Percentiles rank a stretch among this genome's conserved stretches.
Evolutionary conservation across 1,140 invertebrate species (phyloP).

Genomic region (Cryptotermes secundus): DNA sequence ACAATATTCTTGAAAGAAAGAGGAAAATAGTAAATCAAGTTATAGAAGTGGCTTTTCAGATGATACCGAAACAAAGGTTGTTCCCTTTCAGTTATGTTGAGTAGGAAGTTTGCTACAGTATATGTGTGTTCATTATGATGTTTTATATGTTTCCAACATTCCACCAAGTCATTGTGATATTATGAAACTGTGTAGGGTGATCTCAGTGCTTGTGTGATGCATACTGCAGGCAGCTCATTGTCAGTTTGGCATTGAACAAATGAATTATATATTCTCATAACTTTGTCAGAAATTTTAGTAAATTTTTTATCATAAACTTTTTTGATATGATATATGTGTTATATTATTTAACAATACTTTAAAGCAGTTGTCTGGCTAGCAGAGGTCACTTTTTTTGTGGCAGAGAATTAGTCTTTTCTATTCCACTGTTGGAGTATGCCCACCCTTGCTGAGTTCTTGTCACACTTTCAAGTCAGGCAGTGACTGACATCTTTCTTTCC

Average conservation of each 20-base stretch:
- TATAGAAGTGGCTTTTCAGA: neutral
- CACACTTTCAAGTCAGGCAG: too few relatives aligned
- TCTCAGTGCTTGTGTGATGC: neutral
- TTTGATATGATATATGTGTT: conserved; percentile 3
- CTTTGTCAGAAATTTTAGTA: neutral
- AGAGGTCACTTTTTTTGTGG: neutral
- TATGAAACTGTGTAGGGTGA: neutral
- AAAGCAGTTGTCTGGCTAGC: neutral
- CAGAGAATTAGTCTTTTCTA: too few relatives aligned
- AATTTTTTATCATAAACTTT: conserved; percentile 5
- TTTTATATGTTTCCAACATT: conserved; percentile 6
- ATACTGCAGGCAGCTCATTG: neutral
- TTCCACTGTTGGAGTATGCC: too few relatives aligned
- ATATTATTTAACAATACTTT: neutral
- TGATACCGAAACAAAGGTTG: neutral
- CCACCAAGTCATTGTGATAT: neutral
- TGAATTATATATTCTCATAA: neutral
- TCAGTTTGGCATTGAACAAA: neutral
- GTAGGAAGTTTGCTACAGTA: neutral
- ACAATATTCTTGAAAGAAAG: too few relatives aligned
- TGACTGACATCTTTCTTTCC: too few relatives aligned
- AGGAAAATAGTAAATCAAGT: too few relatives aligned
- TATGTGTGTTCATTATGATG: neutral
- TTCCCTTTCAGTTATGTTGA: neutral
- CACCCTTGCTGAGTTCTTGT: too few relatives aligned